Evolutionary conservation across 1,140 invertebrate species (phyloP), one percentile per base, ranked within the genome.

Genomic region (Pseudachorutes palmiensis): DNA sequence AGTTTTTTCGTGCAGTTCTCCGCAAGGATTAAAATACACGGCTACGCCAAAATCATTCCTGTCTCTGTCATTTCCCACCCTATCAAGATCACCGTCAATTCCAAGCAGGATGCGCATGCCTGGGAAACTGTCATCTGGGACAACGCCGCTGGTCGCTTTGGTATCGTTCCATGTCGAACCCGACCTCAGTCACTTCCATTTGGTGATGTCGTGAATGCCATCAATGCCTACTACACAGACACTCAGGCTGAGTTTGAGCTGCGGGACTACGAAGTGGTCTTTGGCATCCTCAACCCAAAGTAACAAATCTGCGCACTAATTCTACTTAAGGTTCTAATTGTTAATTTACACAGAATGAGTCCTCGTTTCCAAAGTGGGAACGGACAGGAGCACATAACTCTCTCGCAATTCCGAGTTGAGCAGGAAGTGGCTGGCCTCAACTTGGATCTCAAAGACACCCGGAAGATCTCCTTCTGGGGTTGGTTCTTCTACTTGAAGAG

Each of bases 71-170:
- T 29, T 60, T 60, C 58, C 12, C 58, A 60, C 22, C 58, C 58
- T 2, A 9, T 60, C 3, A 60, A 60, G 22, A 60, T 60, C 22
- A 60, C 30, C 22, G 30, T 32, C 2, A 60, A 60, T 30, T 29
- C 58, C 26, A 60, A 60, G 14, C 58, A 60, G 31, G 29, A 29
- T 14, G 24, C 24, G 9, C 9, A 60, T 12, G 5, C 30, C 2
- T 60, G 58, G 58, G 58, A 60, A 22, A 60, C 58, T 14, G 30
- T 32, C 14, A 60, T 60, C 14, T 60, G 58, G 58, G 58, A 60
- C 58, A 60, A 30, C 31, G 58, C 58, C 31, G 22, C 24, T 30
- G 58, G 58, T 9, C 26, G 58, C 14, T 60, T 60, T 60, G 58
- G 29, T 3, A 32, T 60, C 12, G 24, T 32, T 30, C 26, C 58